Base-by-base conservation (phyloP, 92 coral and sea anemone genomes). In the Parazoanthus atlanticus region DNA sequence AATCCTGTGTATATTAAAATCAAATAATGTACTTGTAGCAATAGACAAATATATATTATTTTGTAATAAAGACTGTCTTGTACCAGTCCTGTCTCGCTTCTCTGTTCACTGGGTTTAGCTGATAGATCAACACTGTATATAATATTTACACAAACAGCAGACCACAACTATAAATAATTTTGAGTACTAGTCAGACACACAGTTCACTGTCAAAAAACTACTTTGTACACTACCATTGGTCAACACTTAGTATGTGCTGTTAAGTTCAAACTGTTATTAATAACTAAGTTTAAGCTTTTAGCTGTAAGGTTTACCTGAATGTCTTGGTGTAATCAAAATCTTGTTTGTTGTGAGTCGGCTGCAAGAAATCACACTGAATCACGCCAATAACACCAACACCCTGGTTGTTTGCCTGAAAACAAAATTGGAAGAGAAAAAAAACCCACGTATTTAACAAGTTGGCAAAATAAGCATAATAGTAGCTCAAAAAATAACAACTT, bases 311-410 rank as follows among this genome's bases (percentile, higher is more conserved):
- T 56, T 90, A 97, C 99, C 99, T 95, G 98, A 91, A 97, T 17
- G 95, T 90, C 84, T 94, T 95, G 40, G 99, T 97, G 78, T 97
- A 97, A 86, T 97, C 99, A 93, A 97, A 97, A 78, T 97, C 99
- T 81, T 97, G 99, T 89, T 97, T 97, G 92, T 97, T 97, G 80
- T 97, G 99, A 19, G 99, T 97, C 40, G 99, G 99, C 82, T 97
- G 98, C 9, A 97, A 92, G 64, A 93, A 97, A 83, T 97, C 99
- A 91, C 99, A 97, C 89, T 97, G 98, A 74, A 97, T 96, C 9
- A 97, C 99, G 8, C 99, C 99, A 43, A 97, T 95, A 21, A 97
- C 99, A 19, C 99, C 99, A 26, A 97, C 98, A 58, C 99, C 99
- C 2, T 89, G 88, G 88, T 97, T 97, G 79, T 97, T 97, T 21